Evolutionary conservation across 2,797 vertebrate species (phyloP), one percentile per base, ranked within the genome.

Genomic region (Gymnopithys bicolor): DNA sequence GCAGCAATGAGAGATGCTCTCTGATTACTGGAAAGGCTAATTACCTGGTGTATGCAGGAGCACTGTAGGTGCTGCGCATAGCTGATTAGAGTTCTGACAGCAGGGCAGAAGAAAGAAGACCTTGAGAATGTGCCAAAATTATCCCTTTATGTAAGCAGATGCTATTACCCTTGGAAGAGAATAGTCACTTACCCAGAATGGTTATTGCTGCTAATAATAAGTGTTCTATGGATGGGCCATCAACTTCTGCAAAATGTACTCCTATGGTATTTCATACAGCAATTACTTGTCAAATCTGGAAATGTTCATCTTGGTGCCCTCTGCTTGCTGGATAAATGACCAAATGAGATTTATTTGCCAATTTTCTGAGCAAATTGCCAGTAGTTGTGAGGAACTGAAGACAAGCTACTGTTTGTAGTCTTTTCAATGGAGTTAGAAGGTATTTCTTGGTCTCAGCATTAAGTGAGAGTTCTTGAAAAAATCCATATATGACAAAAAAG

Each of bases 61-160:
- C 41, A 16, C 81, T 82, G 46, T 59, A 70, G 91, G 39, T 92
- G 68, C 75, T 6, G 1, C 80, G 82, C 79, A 87, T 91, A 95
- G 56, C 71, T 91, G 80, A 92, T 92, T 28, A 80, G 76, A 83
- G 64, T 77, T 94, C 76, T 83, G 85, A 76, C 89, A 89, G 62
- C 84, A 77, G 83, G 80, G 68, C 81, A 84, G 64, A 86, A 85
- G 83, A 87, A 94, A 56, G 90, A 94, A 75, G 73, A 91, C 84
- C 74, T 84, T 94, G 79, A 93, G 90, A 89, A 88, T 90, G 39
- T 90, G 83, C 92, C 78, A 95, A 79, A 96, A 91, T 94, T 93
- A 86, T 55, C 60, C 52, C 62, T 93, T 90, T 88, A 93, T 52
- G 41, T 79, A 74, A 94, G 94, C 78, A 86, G 74, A 62, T 89